Evolutionary conservation across 2,113 vertebrate species (phyloP).

Genomic region (Heptranchias perlo): DNA sequence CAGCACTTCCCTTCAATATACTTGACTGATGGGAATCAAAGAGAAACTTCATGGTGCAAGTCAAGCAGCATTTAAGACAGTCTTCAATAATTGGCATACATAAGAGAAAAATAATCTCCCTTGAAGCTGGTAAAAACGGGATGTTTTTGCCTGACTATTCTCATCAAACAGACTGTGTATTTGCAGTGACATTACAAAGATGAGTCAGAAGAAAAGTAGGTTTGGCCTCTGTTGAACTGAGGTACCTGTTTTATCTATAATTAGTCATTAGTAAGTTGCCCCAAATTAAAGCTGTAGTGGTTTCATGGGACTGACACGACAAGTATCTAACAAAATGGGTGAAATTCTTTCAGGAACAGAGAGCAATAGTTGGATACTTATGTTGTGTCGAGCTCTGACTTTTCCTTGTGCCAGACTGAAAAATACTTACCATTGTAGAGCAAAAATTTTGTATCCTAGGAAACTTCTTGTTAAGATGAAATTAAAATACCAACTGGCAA

Average conservation of each 20-base stretch:
- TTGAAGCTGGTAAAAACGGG: background rate
- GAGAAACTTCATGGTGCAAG: too few relatives aligned
- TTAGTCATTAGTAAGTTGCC: background rate
- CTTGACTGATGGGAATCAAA: background rate
- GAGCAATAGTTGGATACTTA: background rate
- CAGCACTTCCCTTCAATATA: background rate
- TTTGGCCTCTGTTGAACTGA: background rate
- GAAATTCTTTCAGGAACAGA: background rate
- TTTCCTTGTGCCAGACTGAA: background rate
- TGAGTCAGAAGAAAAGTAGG: background rate
- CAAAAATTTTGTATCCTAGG: background rate
- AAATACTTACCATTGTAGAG: background rate
- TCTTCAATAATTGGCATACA: too few relatives aligned
- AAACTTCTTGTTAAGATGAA: background rate
- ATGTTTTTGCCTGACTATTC: background rate
- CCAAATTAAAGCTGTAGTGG: background rate
- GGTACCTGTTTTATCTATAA: background rate
- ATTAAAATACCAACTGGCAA: background rate
- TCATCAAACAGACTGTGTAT: background rate
- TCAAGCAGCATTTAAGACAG: too few relatives aligned
- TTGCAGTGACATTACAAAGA: background rate
- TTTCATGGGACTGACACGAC: background rate
- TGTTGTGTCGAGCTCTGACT: background rate
- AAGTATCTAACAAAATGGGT: background rate
- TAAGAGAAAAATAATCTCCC: background rate